Conservation (phyloP, 2,797 vertebrate genomes). For the Pogoniulus pusillus region DNA sequence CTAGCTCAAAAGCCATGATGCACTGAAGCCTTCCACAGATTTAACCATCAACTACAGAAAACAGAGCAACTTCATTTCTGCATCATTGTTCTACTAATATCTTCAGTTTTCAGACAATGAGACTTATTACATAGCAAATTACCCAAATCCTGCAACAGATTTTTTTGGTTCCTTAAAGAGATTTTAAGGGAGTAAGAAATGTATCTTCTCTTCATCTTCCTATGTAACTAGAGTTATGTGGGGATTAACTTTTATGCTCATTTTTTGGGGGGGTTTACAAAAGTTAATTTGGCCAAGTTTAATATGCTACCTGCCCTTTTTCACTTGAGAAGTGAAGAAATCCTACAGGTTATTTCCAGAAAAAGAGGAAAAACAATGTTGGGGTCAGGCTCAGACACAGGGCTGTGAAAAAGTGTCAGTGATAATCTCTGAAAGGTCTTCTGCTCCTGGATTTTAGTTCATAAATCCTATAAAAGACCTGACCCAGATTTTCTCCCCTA, state of each 20-base stretch:
- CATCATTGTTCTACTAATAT: not conserved
- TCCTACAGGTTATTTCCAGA: not conserved
- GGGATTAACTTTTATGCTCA: not conserved
- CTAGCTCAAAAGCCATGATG: not conserved
- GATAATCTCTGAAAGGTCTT: not conserved
- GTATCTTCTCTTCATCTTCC: not conserved
- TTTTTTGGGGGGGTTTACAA: not conserved
- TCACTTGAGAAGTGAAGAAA: not conserved
- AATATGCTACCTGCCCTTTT: not conserved
- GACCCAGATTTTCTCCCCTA: not conserved
- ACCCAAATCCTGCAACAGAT: not conserved
- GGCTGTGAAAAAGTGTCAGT: not conserved
- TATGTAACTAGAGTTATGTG: not conserved
- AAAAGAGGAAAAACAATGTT: not conserved
- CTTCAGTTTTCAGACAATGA: not conserved
- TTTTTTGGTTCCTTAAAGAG: not conserved
- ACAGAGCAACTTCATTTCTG: not conserved
- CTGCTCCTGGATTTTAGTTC: not conserved
- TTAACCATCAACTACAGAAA: not conserved
- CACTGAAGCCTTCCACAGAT: not conserved
- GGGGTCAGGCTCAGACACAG: not conserved
- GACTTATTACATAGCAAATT: not conserved
- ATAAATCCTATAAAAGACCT: not conserved
- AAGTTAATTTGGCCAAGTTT: not conserved
- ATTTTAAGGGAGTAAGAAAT: not conserved